Evolutionary conservation across 1,140 invertebrate species (phyloP), one percentile per base, ranked within the genome.

Genomic region (Papilio polytes): DNA sequence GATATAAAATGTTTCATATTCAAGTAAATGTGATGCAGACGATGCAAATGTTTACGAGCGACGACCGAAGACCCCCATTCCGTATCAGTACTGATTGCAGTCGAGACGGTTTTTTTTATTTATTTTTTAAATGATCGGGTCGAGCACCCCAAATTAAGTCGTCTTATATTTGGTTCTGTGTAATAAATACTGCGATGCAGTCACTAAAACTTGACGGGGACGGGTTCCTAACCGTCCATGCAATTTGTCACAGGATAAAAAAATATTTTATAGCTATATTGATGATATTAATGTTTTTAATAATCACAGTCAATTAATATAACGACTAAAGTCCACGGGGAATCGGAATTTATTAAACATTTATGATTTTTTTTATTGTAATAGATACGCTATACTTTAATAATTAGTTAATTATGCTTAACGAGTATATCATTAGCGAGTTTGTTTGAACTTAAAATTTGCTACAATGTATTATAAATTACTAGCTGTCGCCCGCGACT

Each of bases 41-140:
- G 63, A 70, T 70, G 63, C 63, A 70, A 70, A 70, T 70, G 26
- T 70, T 70, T 70, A 70, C 63, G 63, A 70, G 63, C 63, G 12
- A 70, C 63, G 63, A 31, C 63, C 26, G 63, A 70, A 70, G 63
- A 70, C 63, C 63, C 36, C 63, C 63, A 70, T 70, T 70, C 26
- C 63, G 63, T 70, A 70, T 31, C 63, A 18, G 63, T 70, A 31
- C 63, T 70, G 63, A 70, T 70, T 70, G 63, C 63, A 31, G 63
- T 15, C 26, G 63, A 31, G 63, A 70, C 63, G 26, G 26, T 31
- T 70, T 70, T 70, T n/a, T 70, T 13, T 70, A 26, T 63, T 26
- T 70, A 22, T 70, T 31, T 31, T 31, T 31, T 15, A 70, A 70
- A 26, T 12, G 22, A 70, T 70, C 22, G 26, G 63, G 26, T 70